Base-by-base conservation (phyloP, 2,113 vertebrate species). In the Chamaea fasciata region DNA sequence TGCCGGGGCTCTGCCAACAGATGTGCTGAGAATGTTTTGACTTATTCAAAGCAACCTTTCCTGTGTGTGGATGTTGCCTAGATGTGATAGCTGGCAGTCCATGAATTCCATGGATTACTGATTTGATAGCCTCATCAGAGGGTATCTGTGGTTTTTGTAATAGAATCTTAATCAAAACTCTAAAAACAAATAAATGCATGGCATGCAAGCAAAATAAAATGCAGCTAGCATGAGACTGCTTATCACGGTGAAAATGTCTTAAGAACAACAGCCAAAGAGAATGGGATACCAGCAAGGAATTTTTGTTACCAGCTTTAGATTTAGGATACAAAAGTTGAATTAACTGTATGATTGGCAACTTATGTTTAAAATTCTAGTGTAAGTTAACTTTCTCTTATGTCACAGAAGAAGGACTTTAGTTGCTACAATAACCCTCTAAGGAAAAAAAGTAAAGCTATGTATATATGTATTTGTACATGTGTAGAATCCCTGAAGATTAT, bases 391-490 rank as follows among this genome's bases (percentile, higher is more conserved):
- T 30, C 8, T 74, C 30, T 67, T 81, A 46, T 63, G 12, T 55
- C 30, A 59, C 35, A 82, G n/a, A 62, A 69, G 16, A 73, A 78
- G 14, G 19, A 47, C 20, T 82, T 78, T 1, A 50, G 21, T 70
- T 83, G 16, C 28, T 89, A 47, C 28, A 41, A 18, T 55, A 92
- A 63, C 18, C 7, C 3, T 50, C 75, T 18, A 39, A 50, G 26
- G 9, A 53, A 53, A 57, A 57, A 41, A 39, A 10, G 15, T 15
- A 26, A 44, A 71, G 2, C 13, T 30, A 11, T 26, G 4, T 50
- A 17, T 3, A 17, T n/a, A 13, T 11, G 4, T 71, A 11, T 13
- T 26, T 12, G 21, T 15, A 8, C 2, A 4, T 31, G 2, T 37
- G 2, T 35, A 39, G 52, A 55, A 83, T 69, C 44, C 18, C 13